Percentiles rank a stretch among this genome's conserved stretches.
phyloP scores from a whole-genome alignment of 2,113 vertebrate genomes.

The Proteles cristata region DNA sequence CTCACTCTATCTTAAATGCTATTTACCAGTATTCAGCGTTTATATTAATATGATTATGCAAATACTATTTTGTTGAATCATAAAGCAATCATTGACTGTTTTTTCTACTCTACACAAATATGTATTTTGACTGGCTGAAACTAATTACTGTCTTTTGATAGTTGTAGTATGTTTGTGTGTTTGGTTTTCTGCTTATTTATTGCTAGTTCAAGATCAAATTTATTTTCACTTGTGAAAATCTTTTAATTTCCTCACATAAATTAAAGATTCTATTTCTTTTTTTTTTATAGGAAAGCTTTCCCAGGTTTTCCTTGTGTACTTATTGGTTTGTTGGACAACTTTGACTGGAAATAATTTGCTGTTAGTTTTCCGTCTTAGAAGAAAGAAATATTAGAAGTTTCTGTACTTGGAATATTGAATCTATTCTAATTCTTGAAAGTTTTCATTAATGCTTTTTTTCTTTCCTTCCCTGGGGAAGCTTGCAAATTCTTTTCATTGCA shows the following conservation, averaged over 20 bases:
- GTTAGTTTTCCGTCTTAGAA: neutral
- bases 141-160: neutral
- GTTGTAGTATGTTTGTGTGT: neutral
- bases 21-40: neutral
- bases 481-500: neutral
- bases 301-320: too few relatives aligned
- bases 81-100: neutral
- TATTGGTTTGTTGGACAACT: neutral
- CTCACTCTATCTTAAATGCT: neutral
- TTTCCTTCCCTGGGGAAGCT: neutral
- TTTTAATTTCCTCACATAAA: neutral
- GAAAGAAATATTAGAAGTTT: neutral
- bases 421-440: neutral
- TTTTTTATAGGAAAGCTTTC: neutral
- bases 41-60: neutral
- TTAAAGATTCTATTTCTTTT: neutral
- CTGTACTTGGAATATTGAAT: neutral
- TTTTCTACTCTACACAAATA: neutral
- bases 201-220: neutral
- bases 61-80: neutral
- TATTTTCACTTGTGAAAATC: neutral
- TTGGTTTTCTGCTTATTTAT: neutral
- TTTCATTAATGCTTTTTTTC: neutral
- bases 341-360: neutral
- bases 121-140: neutral